Conservation (phyloP, 2,888 invertebrate species). For the Oxystoma pomonae region DNA sequence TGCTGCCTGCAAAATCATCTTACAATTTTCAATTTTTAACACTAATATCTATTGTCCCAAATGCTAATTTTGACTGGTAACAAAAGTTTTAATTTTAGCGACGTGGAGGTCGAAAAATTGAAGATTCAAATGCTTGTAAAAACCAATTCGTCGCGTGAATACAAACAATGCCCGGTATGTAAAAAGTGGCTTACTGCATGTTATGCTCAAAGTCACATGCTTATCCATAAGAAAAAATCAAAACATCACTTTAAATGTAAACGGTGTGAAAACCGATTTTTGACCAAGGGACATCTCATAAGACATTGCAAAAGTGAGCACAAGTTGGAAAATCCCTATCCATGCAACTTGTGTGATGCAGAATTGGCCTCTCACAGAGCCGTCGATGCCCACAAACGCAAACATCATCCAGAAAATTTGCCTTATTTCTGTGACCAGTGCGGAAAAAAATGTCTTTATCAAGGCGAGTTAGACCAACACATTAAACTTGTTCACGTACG, state of each 20-base stretch:
- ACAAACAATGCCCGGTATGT: not conserved
- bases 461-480: conserved; percentile 57
- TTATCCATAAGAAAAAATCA: not conserved
- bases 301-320: not conserved
- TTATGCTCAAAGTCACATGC: not conserved
- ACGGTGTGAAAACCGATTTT: not conserved
- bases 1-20: too few species aligned
- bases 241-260: not conserved
- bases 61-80: too few species aligned
- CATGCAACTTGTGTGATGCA: conserved; percentile 36
- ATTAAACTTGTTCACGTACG: conserved; percentile 15
- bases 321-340: conserved; percentile 1
- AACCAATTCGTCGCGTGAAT: too few species aligned
- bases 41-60: too few species aligned
- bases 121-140: too few species aligned
- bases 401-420: conserved; percentile 58
- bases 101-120: not conserved
- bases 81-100: not conserved
- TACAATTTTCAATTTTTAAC: too few species aligned
- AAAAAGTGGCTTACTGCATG: not conserved
- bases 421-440: conserved; percentile 58
- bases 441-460: conserved; percentile 57
- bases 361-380: conserved; percentile 56
- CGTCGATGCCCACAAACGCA: conserved; percentile 52
- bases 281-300: not conserved